Base-by-base conservation (phyloP, 2,797 vertebrate species). In the Eupleurogrammus muticus region DNA sequence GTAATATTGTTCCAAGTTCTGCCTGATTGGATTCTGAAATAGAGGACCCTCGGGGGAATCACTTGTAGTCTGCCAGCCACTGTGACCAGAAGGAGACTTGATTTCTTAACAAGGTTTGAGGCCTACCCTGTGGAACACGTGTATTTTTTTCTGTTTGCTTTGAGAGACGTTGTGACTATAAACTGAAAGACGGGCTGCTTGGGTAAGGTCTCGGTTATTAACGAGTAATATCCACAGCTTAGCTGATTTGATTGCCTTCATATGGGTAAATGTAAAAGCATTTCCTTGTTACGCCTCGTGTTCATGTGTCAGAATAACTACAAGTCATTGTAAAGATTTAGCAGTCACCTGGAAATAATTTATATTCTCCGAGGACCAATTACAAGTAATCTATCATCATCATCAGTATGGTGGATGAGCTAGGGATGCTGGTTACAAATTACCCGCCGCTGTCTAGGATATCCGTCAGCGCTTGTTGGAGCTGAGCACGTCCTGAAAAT, bases 1-100 rank as follows among this genome's bases (percentile, higher is more conserved):
- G 84, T 92, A 90, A 92, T 92, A 94, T 93, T 94, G 92, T 93
- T 94, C 81, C 0, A 77, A 87, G 82, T 91, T 82, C 77, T 81
- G 89, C 72, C 87, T 92, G 92, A 92, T 92, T 92, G 90, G 89
- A 91, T 93, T 91, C 69, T 88, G 91, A 86, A 91, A 89, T 69
- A 79, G 87, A 90, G 82, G 90, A 88, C 76, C 88, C 91, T 86
- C 86, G 3, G 79, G 89, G 84, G 90, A 88, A 75, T 90, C 64
- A 61, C 85, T 92, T 90, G 87, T 86, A 87, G 81, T 91, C 87
- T 89, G 81, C 90, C 85, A 90, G 83, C 89, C 84, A 90, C 87
- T 87, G 91, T 90, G 88, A 91, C 90, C 81, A 56, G 54, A 59
- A 77, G 68, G 83, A 20, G 76, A 73, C 73, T 75, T 75, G 75